Conservation (phyloP, 2,797 vertebrate species). For the Salmo trutta region DNA sequence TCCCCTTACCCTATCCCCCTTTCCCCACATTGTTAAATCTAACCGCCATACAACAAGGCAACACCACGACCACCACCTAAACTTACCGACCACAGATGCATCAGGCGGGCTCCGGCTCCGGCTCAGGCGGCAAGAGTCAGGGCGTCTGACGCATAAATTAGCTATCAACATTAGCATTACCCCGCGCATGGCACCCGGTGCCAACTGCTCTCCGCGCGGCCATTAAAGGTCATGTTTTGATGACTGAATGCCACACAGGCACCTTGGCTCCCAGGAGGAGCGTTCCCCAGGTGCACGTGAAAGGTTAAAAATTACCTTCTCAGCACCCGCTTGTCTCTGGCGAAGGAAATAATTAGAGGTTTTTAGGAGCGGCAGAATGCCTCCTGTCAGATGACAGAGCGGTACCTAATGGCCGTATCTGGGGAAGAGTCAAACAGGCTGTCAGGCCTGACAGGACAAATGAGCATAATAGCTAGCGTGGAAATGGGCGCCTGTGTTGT, state of each 20-base stretch:
- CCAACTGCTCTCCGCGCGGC: slow-evolving; percentile 98
- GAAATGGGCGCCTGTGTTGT: slow-evolving; percentile 87
- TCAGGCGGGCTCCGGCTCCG: background rate
- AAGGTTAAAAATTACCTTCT: slow-evolving; percentile 99
- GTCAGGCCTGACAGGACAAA: slow-evolving; percentile 98
- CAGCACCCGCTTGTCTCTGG: slow-evolving; percentile 90
- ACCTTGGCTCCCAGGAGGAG: slow-evolving; percentile 98
- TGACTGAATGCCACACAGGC: slow-evolving; percentile 99
- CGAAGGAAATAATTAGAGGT: slow-evolving; percentile 99
- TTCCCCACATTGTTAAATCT: slow-evolving; percentile 57
- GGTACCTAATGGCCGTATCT: slow-evolving; percentile 98
- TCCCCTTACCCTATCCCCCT: slow-evolving; percentile 18
- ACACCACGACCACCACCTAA: slow-evolving; percentile 56
- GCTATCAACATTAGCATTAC: slow-evolving; percentile 95
- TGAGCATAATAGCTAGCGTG: slow-evolving; percentile 94
- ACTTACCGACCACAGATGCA: slow-evolving; percentile 88
- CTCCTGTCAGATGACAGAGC: slow-evolving; percentile 96
- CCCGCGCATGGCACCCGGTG: slow-evolving; percentile 87
- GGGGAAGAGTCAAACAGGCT: slow-evolving; percentile 96
- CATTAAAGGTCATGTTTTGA: slow-evolving; percentile 99
- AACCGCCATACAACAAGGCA: slow-evolving; percentile 13
- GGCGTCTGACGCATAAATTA: slow-evolving; percentile 92
- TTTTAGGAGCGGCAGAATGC: slow-evolving; percentile 91
- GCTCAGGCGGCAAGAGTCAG: background rate
- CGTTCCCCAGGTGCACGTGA: slow-evolving; percentile 99